Percentiles rank a stretch among this genome's conserved stretches.
Conservation (phyloP, 2,797 vertebrate species). For the Remorina albescens region DNA sequence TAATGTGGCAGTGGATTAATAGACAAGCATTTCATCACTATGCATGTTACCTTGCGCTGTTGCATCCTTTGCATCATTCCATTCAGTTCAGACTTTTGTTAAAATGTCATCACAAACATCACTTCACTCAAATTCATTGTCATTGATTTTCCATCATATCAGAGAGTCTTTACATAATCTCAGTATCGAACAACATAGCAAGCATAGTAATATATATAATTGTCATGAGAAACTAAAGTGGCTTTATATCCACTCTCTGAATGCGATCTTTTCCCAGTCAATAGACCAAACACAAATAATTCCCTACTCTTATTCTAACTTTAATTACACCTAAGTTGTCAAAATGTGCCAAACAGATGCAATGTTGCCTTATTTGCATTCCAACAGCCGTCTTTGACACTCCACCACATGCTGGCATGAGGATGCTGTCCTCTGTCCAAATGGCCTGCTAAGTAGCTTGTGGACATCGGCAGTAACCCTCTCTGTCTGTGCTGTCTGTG, state of each 20-base stretch:
- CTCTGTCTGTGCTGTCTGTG: conserved; percentile 27
- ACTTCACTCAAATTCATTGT: conserved; percentile 3
- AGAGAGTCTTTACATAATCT: neutral
- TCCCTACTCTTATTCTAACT: conserved; percentile 10
- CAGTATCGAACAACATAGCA: neutral
- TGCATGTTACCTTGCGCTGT: neutral
- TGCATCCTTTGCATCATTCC: neutral
- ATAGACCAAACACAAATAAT: conserved; percentile 28
- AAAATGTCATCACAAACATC: too few relatives aligned
- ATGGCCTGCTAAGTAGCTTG: conserved; percentile 71
- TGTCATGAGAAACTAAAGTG: neutral
- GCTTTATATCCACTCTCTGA: neutral
- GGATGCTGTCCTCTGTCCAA: conserved; percentile 60
- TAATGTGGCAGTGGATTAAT: neutral
- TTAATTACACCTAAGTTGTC: conserved; percentile 58
- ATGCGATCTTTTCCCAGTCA: neutral
- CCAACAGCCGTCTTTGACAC: conserved; percentile 62
- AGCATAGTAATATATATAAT: neutral
- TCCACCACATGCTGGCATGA: conserved; percentile 62
- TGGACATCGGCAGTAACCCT: conserved; percentile 62
- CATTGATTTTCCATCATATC: conserved; percentile 6
- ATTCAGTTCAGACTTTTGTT: neutral
- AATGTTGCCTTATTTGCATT: conserved; percentile 68
- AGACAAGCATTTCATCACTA: neutral
- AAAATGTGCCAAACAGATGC: conserved; percentile 53